Percentiles rank a stretch among this genome's conserved stretches.
These are phyloP conservation scores for Platycnemis pennipes DNA, from an alignment of 2,888 invertebrate genomes.

Conservation along the genomic window DNA sequence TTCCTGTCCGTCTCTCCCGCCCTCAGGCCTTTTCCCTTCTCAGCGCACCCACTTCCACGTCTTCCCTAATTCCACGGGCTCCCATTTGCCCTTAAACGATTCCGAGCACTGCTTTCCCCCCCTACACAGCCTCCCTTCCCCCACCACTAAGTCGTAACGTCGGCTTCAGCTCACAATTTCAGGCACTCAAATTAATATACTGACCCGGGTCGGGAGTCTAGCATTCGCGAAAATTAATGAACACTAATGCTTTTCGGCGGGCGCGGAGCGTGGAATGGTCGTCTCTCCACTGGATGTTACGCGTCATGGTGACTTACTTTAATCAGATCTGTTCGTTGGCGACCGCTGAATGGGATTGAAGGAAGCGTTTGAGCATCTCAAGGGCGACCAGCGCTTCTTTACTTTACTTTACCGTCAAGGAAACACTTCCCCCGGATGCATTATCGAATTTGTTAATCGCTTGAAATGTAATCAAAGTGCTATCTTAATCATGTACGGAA, in stretches of 20 bases:
- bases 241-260: not conserved
- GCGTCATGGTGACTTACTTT: not conserved
- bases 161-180: not conserved
- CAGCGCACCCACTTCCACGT: not conserved
- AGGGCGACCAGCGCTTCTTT: too few species aligned
- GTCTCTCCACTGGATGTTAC: not conserved
- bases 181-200: not conserved
- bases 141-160: not conserved
- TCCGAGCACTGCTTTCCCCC: too few species aligned
- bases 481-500: too few species aligned
- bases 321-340: not conserved
- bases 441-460: too few species aligned
- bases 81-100: not conserved
- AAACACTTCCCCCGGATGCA: too few species aligned
- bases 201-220: not conserved
- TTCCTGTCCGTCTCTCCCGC: too few species aligned
- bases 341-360: too few species aligned
- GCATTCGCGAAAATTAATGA: not conserved
- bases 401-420: too few species aligned
- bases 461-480: too few species aligned
- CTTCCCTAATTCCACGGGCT: slow-evolving; percentile 1
- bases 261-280: not conserved
- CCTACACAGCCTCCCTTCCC: not conserved
- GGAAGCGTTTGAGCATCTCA: too few species aligned
- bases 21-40: not conserved